Evolutionary conservation across 1,140 invertebrate genomes (phyloP).

Genomic region (Aporrectodea caliginosa): DNA sequence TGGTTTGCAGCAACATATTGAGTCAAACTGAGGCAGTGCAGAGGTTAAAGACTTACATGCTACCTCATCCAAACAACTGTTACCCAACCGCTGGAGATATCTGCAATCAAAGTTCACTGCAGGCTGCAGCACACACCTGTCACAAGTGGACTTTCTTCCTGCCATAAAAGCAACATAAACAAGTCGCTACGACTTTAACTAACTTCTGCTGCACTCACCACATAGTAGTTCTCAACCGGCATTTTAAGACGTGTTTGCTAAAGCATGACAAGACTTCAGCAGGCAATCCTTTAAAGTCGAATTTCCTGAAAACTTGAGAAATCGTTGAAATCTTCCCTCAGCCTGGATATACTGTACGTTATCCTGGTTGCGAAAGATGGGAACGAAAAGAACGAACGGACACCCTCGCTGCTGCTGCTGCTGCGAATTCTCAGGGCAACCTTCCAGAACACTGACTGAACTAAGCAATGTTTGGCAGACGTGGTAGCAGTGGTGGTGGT

Average conservation of each 20-base stretch:
- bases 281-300: too few species aligned
- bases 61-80: background rate
- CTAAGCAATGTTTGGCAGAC: too few species aligned
- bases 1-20: too few species aligned
- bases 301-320: background rate
- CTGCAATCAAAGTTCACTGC: too few species aligned
- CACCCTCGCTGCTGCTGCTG: background rate
- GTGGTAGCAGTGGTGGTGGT: too few species aligned
- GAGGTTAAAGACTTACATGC: too few species aligned
- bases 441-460: background rate
- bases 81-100: too few species aligned
- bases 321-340: background rate
- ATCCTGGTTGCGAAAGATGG: constrained; percentile 1
- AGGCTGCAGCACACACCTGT: too few species aligned
- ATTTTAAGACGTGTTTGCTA: background rate
- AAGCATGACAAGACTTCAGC: background rate
- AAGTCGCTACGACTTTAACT: too few species aligned
- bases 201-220: background rate
- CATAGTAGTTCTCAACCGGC: background rate
- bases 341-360: background rate
- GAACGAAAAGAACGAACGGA: background rate
- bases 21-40: too few species aligned
- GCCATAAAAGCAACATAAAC: background rate
- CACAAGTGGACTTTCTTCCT: background rate
- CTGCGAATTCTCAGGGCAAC: background rate